Conservation (phyloP, 2,797 vertebrate genomes). For the Anolis apletophallus region DNA sequence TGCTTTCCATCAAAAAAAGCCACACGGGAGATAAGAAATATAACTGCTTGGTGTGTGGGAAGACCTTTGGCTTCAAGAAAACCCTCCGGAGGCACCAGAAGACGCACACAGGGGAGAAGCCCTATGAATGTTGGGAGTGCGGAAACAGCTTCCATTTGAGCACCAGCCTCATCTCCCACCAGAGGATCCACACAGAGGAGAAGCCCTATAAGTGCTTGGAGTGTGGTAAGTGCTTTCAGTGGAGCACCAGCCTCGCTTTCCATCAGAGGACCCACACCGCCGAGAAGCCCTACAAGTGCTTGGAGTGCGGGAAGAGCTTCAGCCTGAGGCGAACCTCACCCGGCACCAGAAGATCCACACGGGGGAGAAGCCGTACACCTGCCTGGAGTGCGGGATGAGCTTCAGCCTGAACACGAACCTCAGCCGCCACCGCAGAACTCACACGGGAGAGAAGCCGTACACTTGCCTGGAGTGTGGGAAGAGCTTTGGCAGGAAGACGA, state of each 20-base stretch:
- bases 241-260: constrained; percentile 54
- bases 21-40: too few relatives aligned
- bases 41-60: not conserved
- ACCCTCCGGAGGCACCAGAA: constrained; percentile 10
- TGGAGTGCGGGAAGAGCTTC: constrained; percentile 75
- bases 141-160: constrained; percentile 63
- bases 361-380: constrained; percentile 70
- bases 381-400: constrained; percentile 73
- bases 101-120: constrained; percentile 46
- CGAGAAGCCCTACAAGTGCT: constrained; percentile 76
- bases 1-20: too few relatives aligned
- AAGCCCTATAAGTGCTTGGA: constrained; percentile 60
- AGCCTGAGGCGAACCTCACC: constrained; percentile 68
- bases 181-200: constrained; percentile 63
- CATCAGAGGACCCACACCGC: too few relatives aligned
- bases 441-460: constrained; percentile 41
- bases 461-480: constrained; percentile 82
- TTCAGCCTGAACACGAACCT: constrained; percentile 72
- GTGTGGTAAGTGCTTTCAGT: constrained; percentile 62
- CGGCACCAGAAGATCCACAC: constrained; percentile 73
- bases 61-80: constrained; percentile 23
- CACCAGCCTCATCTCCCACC: constrained; percentile 62
- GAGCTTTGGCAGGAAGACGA: constrained; percentile 84
- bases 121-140: constrained; percentile 61
- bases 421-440: constrained; percentile 71